Conservation (phyloP, 2,888 invertebrate species). For the Doris montereyensis region DNA sequence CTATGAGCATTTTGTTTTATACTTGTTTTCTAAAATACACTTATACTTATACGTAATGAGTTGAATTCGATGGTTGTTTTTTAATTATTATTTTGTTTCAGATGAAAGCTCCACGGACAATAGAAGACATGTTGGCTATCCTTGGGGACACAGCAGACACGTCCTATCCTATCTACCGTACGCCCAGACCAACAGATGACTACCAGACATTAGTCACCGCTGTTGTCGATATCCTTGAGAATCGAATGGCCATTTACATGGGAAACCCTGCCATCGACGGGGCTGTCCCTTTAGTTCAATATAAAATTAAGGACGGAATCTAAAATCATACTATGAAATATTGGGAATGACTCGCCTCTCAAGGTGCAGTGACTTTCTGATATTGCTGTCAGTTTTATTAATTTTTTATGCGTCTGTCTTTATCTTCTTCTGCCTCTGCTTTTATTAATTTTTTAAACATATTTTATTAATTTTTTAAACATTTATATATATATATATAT, state of each 20-base stretch:
- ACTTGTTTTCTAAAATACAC: background rate
- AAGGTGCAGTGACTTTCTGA: too few relatives aligned
- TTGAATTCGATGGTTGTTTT: background rate
- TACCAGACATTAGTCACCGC: constrained; percentile 49
- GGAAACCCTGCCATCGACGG: constrained; percentile 31
- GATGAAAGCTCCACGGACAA: constrained; percentile 41
- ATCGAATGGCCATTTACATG: constrained; percentile 47
- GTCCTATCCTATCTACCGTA: constrained; percentile 49
- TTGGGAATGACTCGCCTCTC: too few relatives aligned
- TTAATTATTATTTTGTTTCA: constrained; percentile 15
- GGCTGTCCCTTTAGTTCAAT: constrained; percentile 25
- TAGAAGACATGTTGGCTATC: constrained; percentile 43
- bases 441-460: too few relatives aligned
- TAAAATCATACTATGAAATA: too few relatives aligned
- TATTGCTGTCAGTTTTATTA: too few relatives aligned
- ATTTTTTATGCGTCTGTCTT: too few relatives aligned
- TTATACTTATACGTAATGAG: background rate
- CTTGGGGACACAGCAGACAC: constrained; percentile 49
- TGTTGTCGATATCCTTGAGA: constrained; percentile 47
- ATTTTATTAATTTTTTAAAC: too few relatives aligned
- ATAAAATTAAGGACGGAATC: constrained; percentile 18
- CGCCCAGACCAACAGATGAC: constrained; percentile 43
- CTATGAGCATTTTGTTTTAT: too few relatives aligned
- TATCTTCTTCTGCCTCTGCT: too few relatives aligned
- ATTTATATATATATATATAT: too few relatives aligned